Percentiles rank a stretch among this genome's conserved stretches.
phyloP scores from a whole-genome alignment of 1,140 invertebrate genomes.

The Scaptomyza hsui region DNA sequence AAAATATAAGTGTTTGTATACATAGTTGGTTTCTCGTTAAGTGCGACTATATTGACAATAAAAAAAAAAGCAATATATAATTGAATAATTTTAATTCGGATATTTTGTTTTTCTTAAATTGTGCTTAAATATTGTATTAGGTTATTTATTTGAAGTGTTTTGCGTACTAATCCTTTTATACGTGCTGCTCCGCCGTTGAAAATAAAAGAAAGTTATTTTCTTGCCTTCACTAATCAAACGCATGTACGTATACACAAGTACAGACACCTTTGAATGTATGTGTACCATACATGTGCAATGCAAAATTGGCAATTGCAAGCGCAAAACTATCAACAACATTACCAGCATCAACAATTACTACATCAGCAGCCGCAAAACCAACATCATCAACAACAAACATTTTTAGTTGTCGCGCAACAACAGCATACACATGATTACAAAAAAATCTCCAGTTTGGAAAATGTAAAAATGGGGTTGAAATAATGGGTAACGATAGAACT shows the following conservation, averaged over 20 bases:
- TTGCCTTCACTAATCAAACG: slow-evolving; percentile 19
- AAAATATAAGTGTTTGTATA: no score
- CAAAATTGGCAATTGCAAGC: slow-evolving; percentile 79
- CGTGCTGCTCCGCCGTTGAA: background rate
- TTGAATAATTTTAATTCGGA: no score
- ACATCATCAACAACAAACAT: slow-evolving; percentile 35
- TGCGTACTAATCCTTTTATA: background rate
- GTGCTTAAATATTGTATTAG: no score
- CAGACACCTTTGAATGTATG: slow-evolving; percentile 46
- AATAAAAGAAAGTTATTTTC: slow-evolving; percentile 4
- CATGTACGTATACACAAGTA: slow-evolving; percentile 24
- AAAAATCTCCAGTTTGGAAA: no score
- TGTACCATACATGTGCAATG: slow-evolving; percentile 71
- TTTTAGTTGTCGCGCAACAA: slow-evolving; percentile 9
- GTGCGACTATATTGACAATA: no score
- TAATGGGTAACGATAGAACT: no score
- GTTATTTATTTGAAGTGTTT: background rate
- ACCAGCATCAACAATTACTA: slow-evolving; percentile 50
- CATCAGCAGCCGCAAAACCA: slow-evolving; percentile 37
- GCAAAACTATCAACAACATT: slow-evolving; percentile 77
- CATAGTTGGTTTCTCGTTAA: no score
- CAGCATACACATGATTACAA: no score
- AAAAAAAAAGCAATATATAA: no score
- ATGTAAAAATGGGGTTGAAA: no score
- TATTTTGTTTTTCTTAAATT: no score